Conservation (phyloP, 2,113 vertebrate species). For the Merops nubicus region DNA sequence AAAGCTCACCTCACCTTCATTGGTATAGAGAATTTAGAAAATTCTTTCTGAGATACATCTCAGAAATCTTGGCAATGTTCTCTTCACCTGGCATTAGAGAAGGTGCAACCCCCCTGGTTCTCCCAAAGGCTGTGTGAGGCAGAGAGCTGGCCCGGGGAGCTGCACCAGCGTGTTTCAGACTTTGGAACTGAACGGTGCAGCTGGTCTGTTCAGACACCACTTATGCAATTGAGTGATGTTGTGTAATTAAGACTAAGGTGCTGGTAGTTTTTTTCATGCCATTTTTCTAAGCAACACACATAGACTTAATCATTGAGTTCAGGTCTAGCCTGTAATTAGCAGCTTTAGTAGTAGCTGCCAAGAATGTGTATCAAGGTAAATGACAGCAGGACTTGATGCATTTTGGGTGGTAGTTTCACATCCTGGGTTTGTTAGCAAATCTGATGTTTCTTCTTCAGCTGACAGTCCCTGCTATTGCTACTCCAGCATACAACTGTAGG, state of each 20-base stretch:
- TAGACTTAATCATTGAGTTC: neutral
- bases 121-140: neutral
- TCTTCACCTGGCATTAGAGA: neutral
- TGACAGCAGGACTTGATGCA: neutral
- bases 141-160: neutral
- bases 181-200: neutral
- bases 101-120: neutral
- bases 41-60: neutral
- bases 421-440: neutral
- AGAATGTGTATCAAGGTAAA: neutral
- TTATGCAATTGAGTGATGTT: neutral
- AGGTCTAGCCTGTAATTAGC: neutral
- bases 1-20: neutral
- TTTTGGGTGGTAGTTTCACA: neutral
- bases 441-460: neutral
- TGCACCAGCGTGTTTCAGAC: neutral
- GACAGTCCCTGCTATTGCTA: neutral
- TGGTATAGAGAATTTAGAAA: neutral
- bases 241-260: conserved; percentile 22
- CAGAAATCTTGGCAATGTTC: neutral
- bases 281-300: accelerated
- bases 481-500: neutral
- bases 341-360: neutral
- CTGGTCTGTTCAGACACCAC: neutral
- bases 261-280: neutral